phyloP scores from a whole-genome alignment of 2,113 vertebrate genomes.

The Hiodon tergisus region DNA sequence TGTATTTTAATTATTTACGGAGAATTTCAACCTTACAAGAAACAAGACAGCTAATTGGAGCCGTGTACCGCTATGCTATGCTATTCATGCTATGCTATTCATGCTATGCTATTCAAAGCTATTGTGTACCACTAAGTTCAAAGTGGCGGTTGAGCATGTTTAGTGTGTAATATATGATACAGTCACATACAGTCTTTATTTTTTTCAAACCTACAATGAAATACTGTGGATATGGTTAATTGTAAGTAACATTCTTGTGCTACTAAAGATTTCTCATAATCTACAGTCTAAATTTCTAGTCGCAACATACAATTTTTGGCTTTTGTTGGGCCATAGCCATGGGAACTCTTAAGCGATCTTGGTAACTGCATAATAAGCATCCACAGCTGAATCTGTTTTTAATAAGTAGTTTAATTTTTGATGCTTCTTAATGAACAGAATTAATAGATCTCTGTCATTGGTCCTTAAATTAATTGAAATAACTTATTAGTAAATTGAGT shows the following conservation, averaged over 20 bases:
- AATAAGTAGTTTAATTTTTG: slow-evolving; percentile 70
- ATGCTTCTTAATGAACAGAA: slow-evolving; percentile 70
- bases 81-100: too few relatives aligned
- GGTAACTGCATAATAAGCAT: slow-evolving; percentile 58
- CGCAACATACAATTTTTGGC: slow-evolving; percentile 28
- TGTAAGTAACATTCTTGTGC: slow-evolving; percentile 34
- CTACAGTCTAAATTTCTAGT: slow-evolving; percentile 55
- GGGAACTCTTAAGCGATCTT: slow-evolving; percentile 58
- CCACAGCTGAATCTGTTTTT: slow-evolving; percentile 72
- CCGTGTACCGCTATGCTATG: too few relatives aligned
- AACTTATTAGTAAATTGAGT: slow-evolving; percentile 38
- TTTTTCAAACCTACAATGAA: too few relatives aligned
- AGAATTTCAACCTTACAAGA: too few relatives aligned
- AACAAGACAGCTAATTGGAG: too few relatives aligned
- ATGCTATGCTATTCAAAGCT: too few relatives aligned
- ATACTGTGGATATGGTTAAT: too few relatives aligned
- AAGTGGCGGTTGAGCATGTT: too few relatives aligned
- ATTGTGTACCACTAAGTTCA: too few relatives aligned
- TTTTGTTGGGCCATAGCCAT: slow-evolving; percentile 56
- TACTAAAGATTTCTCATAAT: slow-evolving; percentile 54
- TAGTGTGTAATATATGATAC: too few relatives aligned
- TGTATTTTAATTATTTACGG: too few relatives aligned
- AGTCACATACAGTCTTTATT: too few relatives aligned
- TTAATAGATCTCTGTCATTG: slow-evolving; percentile 69
- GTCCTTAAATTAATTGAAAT: slow-evolving; percentile 62